Conservation (phyloP, 2,888 invertebrate genomes). For the Cantharis rustica region DNA sequence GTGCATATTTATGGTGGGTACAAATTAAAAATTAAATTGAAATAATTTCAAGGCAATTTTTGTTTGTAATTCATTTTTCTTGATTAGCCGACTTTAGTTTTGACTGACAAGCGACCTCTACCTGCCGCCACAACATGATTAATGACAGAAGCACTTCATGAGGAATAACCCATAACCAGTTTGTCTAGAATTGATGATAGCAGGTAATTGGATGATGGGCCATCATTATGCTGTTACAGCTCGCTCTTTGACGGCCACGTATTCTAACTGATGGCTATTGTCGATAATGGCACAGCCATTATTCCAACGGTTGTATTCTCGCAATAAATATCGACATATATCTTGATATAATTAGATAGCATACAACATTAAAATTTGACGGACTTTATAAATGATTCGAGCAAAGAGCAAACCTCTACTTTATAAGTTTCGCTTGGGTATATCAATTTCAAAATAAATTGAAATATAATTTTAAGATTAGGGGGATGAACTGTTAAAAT, state of each 20-base stretch:
- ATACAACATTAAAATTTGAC: slow-evolving; percentile 21
- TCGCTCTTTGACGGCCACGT: slow-evolving; percentile 50
- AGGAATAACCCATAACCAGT: slow-evolving; percentile 48
- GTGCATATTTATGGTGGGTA: slow-evolving; percentile 36
- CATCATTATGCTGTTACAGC: slow-evolving; percentile 51
- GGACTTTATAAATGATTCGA: neutral
- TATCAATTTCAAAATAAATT: neutral
- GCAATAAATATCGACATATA: slow-evolving; percentile 33
- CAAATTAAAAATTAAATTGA: slow-evolving; percentile 31
- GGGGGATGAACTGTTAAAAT: neutral
- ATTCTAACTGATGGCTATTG: slow-evolving; percentile 48
- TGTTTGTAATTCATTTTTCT: slow-evolving; percentile 21
- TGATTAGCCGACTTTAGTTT: slow-evolving; percentile 32
- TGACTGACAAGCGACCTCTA: slow-evolving; percentile 41
- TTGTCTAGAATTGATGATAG: slow-evolving; percentile 52
- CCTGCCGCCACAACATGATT: slow-evolving; percentile 43
- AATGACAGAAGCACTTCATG: slow-evolving; percentile 46
- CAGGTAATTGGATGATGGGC: slow-evolving; percentile 54
- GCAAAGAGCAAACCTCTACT: neutral
- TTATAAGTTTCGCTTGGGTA: slow-evolving; percentile 18
- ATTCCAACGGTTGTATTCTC: slow-evolving; percentile 45
- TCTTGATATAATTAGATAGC: slow-evolving; percentile 30
- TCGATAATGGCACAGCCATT: slow-evolving; percentile 49
- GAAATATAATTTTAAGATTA: neutral
- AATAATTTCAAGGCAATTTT: slow-evolving; percentile 28